Conservation (phyloP, 2,797 vertebrate species). For the Mareca penelope region DNA sequence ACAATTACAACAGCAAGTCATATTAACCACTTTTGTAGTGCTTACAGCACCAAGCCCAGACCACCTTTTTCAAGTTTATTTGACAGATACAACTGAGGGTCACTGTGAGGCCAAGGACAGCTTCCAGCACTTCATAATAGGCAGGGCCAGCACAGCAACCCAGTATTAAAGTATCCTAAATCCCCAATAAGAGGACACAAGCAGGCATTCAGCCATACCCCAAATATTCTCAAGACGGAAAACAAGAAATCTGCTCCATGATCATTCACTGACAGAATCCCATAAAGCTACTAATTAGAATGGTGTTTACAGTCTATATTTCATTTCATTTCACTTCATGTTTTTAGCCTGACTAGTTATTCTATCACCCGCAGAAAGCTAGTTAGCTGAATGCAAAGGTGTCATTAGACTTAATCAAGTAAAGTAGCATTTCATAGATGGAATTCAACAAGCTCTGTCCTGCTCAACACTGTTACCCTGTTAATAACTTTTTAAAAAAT, state of each 20-base stretch:
- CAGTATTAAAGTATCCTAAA: neutral
- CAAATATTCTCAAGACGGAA: constrained; percentile 29
- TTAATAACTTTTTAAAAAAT: constrained; percentile 2
- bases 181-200: neutral
- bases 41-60: neutral
- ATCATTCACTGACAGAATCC: constrained; percentile 55
- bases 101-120: neutral
- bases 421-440: constrained; percentile 36
- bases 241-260: constrained; percentile 25
- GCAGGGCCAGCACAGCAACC: neutral
- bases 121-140: neutral
- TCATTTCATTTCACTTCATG: constrained; percentile 63
- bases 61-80: neutral
- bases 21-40: neutral
- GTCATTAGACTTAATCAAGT: constrained; percentile 60
- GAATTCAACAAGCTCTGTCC: constrained; percentile 28
- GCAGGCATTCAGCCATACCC: constrained; percentile 26
- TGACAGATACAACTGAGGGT: neutral
- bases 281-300: constrained; percentile 61
- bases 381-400: constrained; percentile 58
- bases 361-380: constrained; percentile 67
- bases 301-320: constrained; percentile 49
- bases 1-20: neutral
- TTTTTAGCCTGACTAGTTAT: constrained; percentile 68
- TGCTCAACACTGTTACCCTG: neutral